Evolutionary conservation across 2,797 vertebrate genomes (phyloP), one percentile per base, ranked within the genome.

Genomic region (Leptoclinus maculatus): DNA sequence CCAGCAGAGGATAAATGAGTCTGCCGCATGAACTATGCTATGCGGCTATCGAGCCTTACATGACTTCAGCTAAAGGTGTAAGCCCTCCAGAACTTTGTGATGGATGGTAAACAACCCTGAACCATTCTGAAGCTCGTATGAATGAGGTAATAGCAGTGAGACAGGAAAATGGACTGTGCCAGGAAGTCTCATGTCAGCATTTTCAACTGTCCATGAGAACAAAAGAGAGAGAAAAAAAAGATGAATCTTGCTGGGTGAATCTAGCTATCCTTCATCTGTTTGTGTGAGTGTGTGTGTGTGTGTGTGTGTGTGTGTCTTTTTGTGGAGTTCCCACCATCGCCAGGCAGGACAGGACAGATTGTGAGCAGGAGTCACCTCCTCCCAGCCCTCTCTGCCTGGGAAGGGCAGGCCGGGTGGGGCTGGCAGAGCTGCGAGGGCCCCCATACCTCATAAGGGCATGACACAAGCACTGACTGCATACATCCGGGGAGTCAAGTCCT

Each of bases 371-470:
- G 76, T 90, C 88, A 86, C 78, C 68, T 78, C 88, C 84, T 83
- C 53, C 59, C 43, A 6, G 58, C 64, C 62, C 83, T 74, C 57
- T 66, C 62, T 74, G 71, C 74, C 78, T 83, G 83, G 77, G 88
- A 89, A 88, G 86, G 88, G 86, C 87, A 82, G 69, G 47, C 38
- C 60, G 90, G 91, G 91, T 87, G 87, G 80, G 76, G 87, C 88
- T 85, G 88, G 90, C 84, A 88, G 62, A 83, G 80, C 82, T 76
- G 34, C 64, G 76, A 89, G 86, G 89, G 91, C 88, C 92, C 90
- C 86, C 89, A 92, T 92, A 91, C 91, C 91, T 94, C 93, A 91
- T 91, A 91, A 94, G 94, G 92, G 89, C 92, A 95, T 91, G 93
- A 93, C 90, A 94, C 92, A 89, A 89, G 85, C 89, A 77, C 86